These are phyloP conservation scores for Samia ricini DNA, from an alignment of 1,140 invertebrate genomes.

Conservation along the genomic window DNA sequence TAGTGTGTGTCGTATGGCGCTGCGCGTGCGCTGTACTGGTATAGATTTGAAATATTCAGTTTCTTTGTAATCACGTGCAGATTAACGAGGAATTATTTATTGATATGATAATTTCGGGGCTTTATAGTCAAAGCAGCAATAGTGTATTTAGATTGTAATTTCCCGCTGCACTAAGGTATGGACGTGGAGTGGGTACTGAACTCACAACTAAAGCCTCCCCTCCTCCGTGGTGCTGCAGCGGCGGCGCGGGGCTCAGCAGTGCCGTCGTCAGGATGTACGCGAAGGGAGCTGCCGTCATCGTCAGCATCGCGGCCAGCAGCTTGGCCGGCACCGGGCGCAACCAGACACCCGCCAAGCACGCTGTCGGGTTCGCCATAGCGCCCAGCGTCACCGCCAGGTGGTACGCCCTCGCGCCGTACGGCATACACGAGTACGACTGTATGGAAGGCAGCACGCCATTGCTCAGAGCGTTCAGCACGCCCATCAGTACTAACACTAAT, in stretches of 20 bases:
- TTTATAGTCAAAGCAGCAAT: too few relatives aligned
- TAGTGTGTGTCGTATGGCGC: too few relatives aligned
- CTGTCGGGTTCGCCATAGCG: constrained; percentile 90
- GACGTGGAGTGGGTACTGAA: too few relatives aligned
- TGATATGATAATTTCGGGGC: too few relatives aligned
- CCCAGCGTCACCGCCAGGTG: constrained; percentile 89
- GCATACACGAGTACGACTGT: constrained; percentile 92
- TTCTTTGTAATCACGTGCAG: too few relatives aligned
- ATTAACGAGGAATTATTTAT: too few relatives aligned
- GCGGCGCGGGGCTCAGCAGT: constrained; percentile 85
- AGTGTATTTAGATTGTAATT: too few relatives aligned
- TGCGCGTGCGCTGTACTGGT: too few relatives aligned
- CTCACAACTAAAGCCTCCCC: constrained; percentile 87
- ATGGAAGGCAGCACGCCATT: constrained; percentile 91
- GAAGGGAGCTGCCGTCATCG: constrained; percentile 78
- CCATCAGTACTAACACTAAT: constrained; percentile 79
- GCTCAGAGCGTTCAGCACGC: constrained; percentile 80
- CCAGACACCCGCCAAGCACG: constrained; percentile 89
- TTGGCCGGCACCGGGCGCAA: constrained; percentile 80
- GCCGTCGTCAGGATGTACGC: constrained; percentile 85
- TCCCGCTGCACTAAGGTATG: too few relatives aligned
- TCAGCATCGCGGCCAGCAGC: constrained; percentile 78
- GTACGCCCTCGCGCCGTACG: constrained; percentile 90
- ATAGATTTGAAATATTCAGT: too few relatives aligned
- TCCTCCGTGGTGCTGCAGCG: constrained; percentile 77